Evolutionary conservation across 2,113 vertebrate species (phyloP).

Genomic region (Numida meleagris): DNA sequence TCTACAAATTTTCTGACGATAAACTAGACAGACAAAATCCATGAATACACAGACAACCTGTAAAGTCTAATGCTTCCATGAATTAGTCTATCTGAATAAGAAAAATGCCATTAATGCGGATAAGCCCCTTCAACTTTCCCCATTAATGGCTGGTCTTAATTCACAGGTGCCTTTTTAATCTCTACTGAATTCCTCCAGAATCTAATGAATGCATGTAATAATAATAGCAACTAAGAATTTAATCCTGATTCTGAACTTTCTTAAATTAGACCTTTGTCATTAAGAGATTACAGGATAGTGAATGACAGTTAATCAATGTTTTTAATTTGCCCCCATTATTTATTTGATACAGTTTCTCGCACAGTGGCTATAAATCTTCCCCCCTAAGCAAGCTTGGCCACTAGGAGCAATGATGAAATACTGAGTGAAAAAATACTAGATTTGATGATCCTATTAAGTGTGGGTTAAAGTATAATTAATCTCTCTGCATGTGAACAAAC

Average conservation of each 20-base stretch:
- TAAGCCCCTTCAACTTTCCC: conserved; percentile 32
- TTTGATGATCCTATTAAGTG: conserved; percentile 46
- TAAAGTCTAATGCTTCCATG: conserved; percentile 28
- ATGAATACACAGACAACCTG: conserved; percentile 37
- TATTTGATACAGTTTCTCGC: conserved; percentile 66
- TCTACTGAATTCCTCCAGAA: conserved; percentile 59
- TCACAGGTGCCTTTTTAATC: conserved; percentile 64
- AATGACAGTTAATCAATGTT: conserved; percentile 73
- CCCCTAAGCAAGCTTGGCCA: not conserved
- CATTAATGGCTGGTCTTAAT: conserved; percentile 51
- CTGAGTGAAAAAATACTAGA: conserved; percentile 1
- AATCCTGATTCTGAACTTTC: conserved; percentile 60
- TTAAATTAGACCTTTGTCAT: conserved; percentile 66
- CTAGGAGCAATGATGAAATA: conserved; percentile 19
- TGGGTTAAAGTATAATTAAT: conserved; percentile 50
- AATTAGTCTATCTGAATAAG: not conserved
- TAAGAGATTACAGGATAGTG: conserved; percentile 66
- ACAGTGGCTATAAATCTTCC: conserved; percentile 55
- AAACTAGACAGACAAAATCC: conserved; percentile 33
- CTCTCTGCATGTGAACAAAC: not conserved
- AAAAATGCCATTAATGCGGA: conserved; percentile 47
- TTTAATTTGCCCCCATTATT: conserved; percentile 74
- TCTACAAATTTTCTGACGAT: conserved; percentile 45
- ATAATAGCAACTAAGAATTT: conserved; percentile 67
- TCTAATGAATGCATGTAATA: conserved; percentile 64